A percentile compares a stretch with the other conserved stretches of the same genome.
These are phyloP conservation scores for Mohoua ochrocephala DNA, from an alignment of 2,113 vertebrate genomes.

Conservation along the genomic window DNA sequence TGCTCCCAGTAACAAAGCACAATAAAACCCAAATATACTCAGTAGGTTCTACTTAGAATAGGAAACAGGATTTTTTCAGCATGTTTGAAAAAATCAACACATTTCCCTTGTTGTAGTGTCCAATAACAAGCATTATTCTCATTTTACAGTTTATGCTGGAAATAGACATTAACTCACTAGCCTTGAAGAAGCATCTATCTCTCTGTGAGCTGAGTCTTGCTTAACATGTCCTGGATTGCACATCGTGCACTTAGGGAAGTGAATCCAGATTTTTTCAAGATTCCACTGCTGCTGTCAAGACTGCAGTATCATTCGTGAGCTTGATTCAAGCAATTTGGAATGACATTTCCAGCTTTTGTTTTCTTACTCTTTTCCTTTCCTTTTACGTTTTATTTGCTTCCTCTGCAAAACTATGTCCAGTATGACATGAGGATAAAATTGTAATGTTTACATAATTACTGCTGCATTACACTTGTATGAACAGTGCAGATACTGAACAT, in stretches of 20 bases:
- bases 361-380: neutral
- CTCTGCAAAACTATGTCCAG: neutral
- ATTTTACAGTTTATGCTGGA: neutral
- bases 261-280: neutral
- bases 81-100: neutral
- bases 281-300: neutral
- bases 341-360: neutral
- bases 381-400: neutral
- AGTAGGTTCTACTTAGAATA: neutral
- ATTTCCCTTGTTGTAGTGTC: neutral
- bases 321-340: neutral
- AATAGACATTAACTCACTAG: neutral
- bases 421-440: neutral
- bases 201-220: neutral
- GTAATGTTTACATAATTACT: neutral
- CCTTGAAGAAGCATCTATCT: neutral
- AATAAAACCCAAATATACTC: neutral
- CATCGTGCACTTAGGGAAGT: neutral
- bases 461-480: constrained; percentile 3
- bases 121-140: neutral
- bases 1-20: neutral
- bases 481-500: neutral
- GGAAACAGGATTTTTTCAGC: neutral
- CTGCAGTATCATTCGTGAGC: neutral
- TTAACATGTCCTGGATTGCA: neutral